Percentiles rank a stretch among this genome's conserved stretches.
phyloP scores from a whole-genome alignment of 1,140 invertebrate species.

The Anoplolepis gracilipes region DNA sequence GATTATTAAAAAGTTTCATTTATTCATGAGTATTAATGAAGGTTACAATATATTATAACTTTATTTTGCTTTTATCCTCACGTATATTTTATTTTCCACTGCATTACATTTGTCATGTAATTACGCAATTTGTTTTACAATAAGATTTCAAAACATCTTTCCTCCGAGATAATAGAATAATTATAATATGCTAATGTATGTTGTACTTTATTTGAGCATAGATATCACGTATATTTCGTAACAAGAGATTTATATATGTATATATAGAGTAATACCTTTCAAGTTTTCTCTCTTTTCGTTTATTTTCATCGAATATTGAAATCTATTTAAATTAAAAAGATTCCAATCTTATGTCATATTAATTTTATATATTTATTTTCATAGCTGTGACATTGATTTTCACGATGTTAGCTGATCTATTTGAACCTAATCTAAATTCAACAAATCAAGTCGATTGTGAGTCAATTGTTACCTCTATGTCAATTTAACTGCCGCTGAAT shows the following conservation, averaged over 20 bases:
- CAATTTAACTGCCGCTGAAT: background rate
- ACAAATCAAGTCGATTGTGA: background rate
- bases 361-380: background rate
- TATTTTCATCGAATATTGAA: background rate
- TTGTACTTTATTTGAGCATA: no score
- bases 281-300: background rate
- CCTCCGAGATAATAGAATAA: background rate
- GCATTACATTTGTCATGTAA: background rate
- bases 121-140: background rate
- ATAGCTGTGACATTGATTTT: background rate
- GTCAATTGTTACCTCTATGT: background rate
- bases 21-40: background rate
- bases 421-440: background rate
- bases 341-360: background rate
- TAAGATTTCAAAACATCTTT: background rate
- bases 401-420: background rate
- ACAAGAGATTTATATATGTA: background rate
- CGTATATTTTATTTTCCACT: background rate
- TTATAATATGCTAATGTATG: background rate
- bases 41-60: conserved; percentile 13
- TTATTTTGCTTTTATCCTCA: background rate
- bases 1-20: background rate
- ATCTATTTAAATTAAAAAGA: no score
- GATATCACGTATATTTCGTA: background rate
- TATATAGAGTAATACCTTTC: background rate